A percentile compares a stretch with the other conserved stretches of the same genome.
phyloP scores from a whole-genome alignment of 2,797 vertebrate genomes.

The Onychomys arenicola region DNA sequence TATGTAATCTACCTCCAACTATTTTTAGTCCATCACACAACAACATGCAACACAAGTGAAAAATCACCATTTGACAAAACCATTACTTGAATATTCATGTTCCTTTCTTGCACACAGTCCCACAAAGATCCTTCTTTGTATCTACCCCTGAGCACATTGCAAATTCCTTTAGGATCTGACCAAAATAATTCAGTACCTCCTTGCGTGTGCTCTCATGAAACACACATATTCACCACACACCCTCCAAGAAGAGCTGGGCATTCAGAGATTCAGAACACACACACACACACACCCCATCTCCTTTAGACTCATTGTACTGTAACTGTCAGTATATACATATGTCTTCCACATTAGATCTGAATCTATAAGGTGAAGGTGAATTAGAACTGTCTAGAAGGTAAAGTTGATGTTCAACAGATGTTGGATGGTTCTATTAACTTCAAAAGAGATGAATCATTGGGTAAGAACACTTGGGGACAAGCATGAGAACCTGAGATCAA shows the following conservation, averaged over 20 bases:
- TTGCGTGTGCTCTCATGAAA: neutral
- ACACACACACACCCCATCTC: neutral
- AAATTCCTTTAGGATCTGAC: neutral
- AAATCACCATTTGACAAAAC: neutral
- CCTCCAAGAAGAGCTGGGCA: neutral
- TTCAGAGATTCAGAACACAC: neutral
- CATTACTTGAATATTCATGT: neutral
- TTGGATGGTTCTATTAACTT: neutral
- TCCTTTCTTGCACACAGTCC: neutral
- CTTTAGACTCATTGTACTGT: neutral
- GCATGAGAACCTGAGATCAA: neutral
- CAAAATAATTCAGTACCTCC: conserved; percentile 1
- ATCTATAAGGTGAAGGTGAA: neutral
- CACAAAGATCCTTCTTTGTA: neutral
- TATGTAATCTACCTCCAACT: neutral
- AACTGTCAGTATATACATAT: neutral
- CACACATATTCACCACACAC: neutral
- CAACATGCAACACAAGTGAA: conserved; percentile 2
- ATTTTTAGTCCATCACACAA: neutral
- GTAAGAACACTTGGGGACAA: neutral
- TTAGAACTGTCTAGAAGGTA: neutral
- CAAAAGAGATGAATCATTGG: neutral
- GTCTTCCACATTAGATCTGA: conserved; percentile 25
- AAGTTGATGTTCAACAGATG: conserved; percentile 9
- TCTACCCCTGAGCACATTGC: neutral